Evolutionary conservation across 2,113 vertebrate genomes (phyloP).

Genomic region (Egretta garzetta): DNA sequence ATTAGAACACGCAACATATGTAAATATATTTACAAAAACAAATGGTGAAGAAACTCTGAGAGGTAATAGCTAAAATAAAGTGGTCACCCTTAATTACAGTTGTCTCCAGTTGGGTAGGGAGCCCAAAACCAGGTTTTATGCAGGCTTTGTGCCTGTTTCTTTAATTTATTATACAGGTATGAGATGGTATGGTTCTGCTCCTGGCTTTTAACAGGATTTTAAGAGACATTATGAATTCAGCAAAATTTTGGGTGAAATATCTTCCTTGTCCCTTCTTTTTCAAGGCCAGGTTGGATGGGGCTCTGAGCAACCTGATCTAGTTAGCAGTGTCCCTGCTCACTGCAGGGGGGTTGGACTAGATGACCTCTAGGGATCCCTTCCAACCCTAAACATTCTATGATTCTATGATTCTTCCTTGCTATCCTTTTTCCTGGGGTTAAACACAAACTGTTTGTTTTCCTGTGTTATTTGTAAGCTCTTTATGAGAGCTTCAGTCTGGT

Average conservation of each 20-base stretch:
- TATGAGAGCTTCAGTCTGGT: background rate
- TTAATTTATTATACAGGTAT: background rate
- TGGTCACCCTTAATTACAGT: background rate
- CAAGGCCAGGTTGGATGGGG: no score
- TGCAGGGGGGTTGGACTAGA: no score
- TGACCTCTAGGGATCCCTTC: no score
- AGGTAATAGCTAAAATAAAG: background rate
- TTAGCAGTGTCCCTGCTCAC: no score
- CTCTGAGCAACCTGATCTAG: no score
- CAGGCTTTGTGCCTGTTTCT: background rate
- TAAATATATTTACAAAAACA: background rate
- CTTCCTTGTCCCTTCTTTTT: background rate
- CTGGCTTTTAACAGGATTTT: background rate
- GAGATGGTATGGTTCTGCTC: background rate
- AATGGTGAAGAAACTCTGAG: background rate
- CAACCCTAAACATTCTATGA: no score
- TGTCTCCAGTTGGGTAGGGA: background rate
- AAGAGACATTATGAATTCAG: background rate
- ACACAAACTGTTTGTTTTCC: background rate
- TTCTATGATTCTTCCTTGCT: background rate
- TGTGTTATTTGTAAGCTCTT: background rate
- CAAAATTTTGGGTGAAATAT: background rate
- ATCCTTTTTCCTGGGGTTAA: background rate
- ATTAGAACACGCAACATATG: background rate
- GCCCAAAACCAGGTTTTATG: background rate